These are phyloP conservation scores for Drosophila guanche DNA, from an alignment of 1,140 invertebrate species.

Conservation along the genomic window DNA sequence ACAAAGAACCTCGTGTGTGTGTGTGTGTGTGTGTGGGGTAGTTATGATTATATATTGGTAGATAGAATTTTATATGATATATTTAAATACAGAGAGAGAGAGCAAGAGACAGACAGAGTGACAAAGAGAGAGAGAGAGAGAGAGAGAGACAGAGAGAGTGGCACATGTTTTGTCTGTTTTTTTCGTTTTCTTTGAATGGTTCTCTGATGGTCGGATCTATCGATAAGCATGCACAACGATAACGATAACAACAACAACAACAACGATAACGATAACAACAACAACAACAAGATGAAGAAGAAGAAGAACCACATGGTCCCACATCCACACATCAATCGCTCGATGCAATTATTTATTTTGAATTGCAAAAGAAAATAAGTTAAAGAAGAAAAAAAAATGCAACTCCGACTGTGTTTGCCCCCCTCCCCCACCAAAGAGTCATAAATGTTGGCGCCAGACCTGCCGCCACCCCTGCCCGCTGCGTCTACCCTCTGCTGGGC, in stretches of 20 bases:
- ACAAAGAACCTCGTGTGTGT: conserved; percentile 36
- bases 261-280: conserved; percentile 46
- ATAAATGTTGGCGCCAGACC: conserved; percentile 72
- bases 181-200: conserved; percentile 13
- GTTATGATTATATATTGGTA: background rate
- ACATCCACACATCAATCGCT: conserved; percentile 3
- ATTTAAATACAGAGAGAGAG: conserved; percentile 13
- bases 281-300: conserved; percentile 22
- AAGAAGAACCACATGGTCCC: conserved; percentile 11
- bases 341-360: conserved; percentile 34
- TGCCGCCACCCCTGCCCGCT: background rate
- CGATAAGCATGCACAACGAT: conserved; percentile 68
- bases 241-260: conserved; percentile 41
- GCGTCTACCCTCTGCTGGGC: background rate
- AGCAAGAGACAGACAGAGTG: background rate
- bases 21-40: background rate
- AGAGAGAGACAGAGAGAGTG: background rate
- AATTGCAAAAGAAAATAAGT: conserved; percentile 7
- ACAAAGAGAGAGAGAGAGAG: conserved; percentile 4
- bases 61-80: background rate
- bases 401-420: conserved; percentile 20
- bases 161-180: conserved; percentile 6
- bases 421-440: background rate
- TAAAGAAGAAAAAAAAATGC: conserved; percentile 11
- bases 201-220: conserved; percentile 34